Percentiles rank a stretch among this genome's conserved stretches.
phyloP scores from a whole-genome alignment of 2,797 vertebrate genomes.

The Takifugu ocellatus region DNA sequence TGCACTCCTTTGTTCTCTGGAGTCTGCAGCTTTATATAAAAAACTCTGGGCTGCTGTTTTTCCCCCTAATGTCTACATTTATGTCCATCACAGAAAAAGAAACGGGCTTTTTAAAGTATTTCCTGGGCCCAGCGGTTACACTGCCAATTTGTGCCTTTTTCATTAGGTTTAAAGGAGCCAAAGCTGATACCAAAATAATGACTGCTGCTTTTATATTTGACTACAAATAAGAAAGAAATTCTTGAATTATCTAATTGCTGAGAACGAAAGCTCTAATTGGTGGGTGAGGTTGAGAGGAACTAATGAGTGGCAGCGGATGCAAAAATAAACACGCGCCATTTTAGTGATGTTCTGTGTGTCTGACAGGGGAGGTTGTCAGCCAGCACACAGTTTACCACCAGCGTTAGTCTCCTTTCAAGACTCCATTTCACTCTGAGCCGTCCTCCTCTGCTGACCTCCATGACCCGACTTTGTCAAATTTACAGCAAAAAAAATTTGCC shows the following conservation, averaged over 20 bases:
- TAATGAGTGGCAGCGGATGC: slow-evolving; percentile 53
- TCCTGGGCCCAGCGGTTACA: slow-evolving; percentile 45
- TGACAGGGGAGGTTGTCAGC: slow-evolving; percentile 8
- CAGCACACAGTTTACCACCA: slow-evolving; percentile 7
- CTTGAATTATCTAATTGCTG: slow-evolving; percentile 43
- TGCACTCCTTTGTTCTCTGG: slow-evolving; percentile 20
- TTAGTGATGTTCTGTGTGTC: slow-evolving; percentile 23
- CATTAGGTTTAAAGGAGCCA: slow-evolving; percentile 60
- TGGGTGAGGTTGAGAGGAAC: slow-evolving; percentile 48
- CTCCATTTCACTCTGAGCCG: slow-evolving; percentile 3
- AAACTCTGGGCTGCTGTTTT: slow-evolving; percentile 22
- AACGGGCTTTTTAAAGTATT: slow-evolving; percentile 54
- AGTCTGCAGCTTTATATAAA: slow-evolving; percentile 11
- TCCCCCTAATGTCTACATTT: slow-evolving; percentile 39
- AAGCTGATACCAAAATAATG: slow-evolving; percentile 58
- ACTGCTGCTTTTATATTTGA: slow-evolving; percentile 49
- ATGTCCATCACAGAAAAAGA: slow-evolving; percentile 47
- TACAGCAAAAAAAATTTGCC: not conserved
- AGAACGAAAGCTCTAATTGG: slow-evolving; percentile 51
- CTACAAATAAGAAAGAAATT: slow-evolving; percentile 38
- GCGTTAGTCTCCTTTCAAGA: slow-evolving; percentile 33
- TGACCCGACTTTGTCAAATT: slow-evolving; percentile 2
- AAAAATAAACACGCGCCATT: slow-evolving; percentile 51
- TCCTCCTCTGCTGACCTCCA: not conserved
- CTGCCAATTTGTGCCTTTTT: slow-evolving; percentile 62